phyloP scores from a whole-genome alignment of 2,113 vertebrate species.

The Saccopteryx bilineata region DNA sequence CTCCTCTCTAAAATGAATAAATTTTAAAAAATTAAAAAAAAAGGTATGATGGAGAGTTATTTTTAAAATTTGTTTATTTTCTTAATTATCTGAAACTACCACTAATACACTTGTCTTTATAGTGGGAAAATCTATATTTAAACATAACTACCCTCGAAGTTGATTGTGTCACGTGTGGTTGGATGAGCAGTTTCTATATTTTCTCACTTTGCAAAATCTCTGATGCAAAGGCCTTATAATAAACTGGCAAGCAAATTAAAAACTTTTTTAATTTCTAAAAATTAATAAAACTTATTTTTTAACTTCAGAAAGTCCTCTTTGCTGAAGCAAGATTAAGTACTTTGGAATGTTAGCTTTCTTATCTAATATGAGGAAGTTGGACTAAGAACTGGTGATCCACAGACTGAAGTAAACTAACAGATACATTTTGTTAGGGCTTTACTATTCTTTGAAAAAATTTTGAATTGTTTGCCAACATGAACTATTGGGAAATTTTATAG shows the following conservation, averaged over 20 bases:
- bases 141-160: background rate
- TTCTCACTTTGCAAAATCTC: conserved; percentile 1
- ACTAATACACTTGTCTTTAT: background rate
- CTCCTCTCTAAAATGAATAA: too few relatives aligned
- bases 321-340: conserved; percentile 17
- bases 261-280: background rate
- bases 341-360: background rate
- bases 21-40: too few relatives aligned
- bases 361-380: background rate
- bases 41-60: background rate
- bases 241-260: background rate
- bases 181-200: background rate
- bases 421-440: background rate
- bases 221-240: background rate
- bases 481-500: background rate
- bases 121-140: background rate
- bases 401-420: background rate
- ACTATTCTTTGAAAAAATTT: background rate
- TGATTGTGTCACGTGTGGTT: background rate
- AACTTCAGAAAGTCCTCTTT: background rate
- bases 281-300: background rate
- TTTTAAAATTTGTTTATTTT: background rate
- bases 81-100: background rate
- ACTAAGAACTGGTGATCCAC: background rate
- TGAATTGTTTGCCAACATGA: background rate